A percentile compares a stretch with the other conserved stretches of the same genome.
Conservation (phyloP, 1,140 invertebrate species). For the Tetramorium parvispinum region DNA sequence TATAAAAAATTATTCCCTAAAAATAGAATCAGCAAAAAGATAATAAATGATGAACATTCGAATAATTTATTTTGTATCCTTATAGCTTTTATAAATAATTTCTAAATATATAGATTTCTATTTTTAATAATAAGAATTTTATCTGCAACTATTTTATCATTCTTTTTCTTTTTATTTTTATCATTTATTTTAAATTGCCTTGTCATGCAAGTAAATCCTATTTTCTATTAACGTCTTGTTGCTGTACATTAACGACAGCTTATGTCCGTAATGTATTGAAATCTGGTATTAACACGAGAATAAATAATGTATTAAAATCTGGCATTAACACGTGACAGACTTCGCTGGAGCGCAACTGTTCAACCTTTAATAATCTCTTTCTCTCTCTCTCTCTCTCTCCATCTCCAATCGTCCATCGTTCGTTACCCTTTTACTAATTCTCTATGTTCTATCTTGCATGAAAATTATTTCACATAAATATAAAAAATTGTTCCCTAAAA, state of each 20-base stretch:
- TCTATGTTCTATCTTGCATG: neutral
- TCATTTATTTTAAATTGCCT: neutral
- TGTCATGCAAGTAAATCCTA: neutral
- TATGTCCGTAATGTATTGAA: neutral
- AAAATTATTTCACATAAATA: neutral
- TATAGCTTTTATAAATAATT: neutral
- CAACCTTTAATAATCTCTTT: neutral
- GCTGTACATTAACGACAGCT: neutral
- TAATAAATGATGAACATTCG: neutral
- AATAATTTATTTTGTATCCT: neutral
- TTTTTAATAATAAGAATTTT: neutral
- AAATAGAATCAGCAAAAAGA: neutral
- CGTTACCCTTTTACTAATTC: neutral
- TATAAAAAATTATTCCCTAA: neutral
- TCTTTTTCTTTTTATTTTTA: neutral
- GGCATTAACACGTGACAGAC: neutral
- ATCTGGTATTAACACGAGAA: neutral
- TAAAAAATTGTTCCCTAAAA: neutral
- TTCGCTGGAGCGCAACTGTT: neutral
- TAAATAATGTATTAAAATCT: constrained; percentile 8
- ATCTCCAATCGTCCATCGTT: neutral
- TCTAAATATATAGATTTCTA: neutral
- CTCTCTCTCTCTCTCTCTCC: too few species aligned
- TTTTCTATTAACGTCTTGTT: constrained; percentile 16
- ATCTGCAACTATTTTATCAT: neutral